Base-by-base conservation (phyloP, 2,797 vertebrate species). In the Luscinia luscinia region DNA sequence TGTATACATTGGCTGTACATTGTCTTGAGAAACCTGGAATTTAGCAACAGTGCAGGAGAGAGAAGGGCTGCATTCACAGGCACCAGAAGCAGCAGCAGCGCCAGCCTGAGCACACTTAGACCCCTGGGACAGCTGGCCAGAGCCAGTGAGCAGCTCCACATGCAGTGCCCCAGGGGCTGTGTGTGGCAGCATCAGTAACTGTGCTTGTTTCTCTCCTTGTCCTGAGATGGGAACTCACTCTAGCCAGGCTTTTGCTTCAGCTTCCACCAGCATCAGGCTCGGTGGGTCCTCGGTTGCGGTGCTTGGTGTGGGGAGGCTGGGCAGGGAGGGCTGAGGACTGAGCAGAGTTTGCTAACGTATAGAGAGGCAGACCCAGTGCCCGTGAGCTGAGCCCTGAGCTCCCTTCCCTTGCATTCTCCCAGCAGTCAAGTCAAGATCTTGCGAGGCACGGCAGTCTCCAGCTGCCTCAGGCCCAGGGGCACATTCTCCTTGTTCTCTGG, bases 401-500 rank as follows among this genome's bases (percentile, higher is more conserved):
- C 26, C 38, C 67, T 51, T 58, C 38, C 52, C 15, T 64, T 97
- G 57, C 14, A 34, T n/a, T 48, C 85, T 11, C 28, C 38, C 61
- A 76, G 81, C 40, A 74, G 94, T 68, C 97, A 96, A 74, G 96
- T 80, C 15, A 99, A 98, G 49, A 98, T 98, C 88, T 98, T 99
- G 34, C 98, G 94, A 66, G 97, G 88, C 6, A 80, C 89, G 0
- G 74, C 8, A 1, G 61, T 17, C 6, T 98, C 97, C 38, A 86
- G 15, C 0, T 69, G 95, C 89, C 96, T 97, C 96, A 83, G 89
- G 69, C n/a, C 91, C 66, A 9, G 21, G 0, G 75, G 95, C 55
- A 91, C 3, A 81, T 99, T 99, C 97, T 99, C 99, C 62, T 99
- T 99, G 72, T 98, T 96, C 45, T 97, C 96, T 0, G 2, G 95